These are phyloP conservation scores for Aegypius monachus DNA, from an alignment of 2,113 vertebrate genomes.

Conservation along the genomic window DNA sequence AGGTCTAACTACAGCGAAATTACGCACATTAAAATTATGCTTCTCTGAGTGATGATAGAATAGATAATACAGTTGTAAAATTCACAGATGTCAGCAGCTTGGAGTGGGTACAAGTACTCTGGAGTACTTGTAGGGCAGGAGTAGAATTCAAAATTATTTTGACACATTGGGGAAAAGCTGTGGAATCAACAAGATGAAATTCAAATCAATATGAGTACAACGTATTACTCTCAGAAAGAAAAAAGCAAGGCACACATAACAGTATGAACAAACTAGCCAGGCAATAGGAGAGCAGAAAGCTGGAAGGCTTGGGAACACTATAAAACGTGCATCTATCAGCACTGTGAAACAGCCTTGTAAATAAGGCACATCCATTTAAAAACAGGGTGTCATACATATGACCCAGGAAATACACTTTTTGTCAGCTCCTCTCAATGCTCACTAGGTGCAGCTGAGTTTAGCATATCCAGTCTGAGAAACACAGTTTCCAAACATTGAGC, in stretches of 20 bases:
- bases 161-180: background rate
- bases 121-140: background rate
- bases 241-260: background rate
- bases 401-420: background rate
- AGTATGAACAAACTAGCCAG: background rate
- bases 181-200: background rate
- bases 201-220: background rate
- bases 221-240: background rate
- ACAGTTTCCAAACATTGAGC: background rate
- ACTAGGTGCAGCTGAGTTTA: background rate
- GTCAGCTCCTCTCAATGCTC: background rate
- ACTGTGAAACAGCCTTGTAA: background rate
- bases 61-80: background rate
- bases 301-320: background rate
- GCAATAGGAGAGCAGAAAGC: background rate
- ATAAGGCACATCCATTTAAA: background rate
- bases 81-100: background rate
- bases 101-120: background rate
- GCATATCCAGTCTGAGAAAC: background rate
- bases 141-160: background rate
- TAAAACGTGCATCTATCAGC: background rate
- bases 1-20: background rate
- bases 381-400: background rate
- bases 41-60: background rate
- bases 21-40: background rate